Evolutionary conservation across 2,797 vertebrate species (phyloP), one percentile per base, ranked within the genome.

Genomic region (Perodicticus potto): DNA sequence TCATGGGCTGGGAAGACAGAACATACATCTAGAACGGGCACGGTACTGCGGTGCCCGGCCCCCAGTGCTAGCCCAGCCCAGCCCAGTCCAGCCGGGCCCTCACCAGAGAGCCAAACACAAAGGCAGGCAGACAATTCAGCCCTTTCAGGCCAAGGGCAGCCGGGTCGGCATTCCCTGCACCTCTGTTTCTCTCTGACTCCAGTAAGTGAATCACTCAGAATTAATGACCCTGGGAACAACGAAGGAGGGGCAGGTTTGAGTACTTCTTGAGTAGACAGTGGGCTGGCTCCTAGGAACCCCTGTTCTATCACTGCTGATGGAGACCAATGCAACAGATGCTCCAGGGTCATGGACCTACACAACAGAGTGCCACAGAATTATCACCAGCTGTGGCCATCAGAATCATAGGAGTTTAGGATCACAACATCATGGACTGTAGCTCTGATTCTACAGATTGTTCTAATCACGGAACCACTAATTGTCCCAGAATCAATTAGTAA

Each of bases 121-220:
- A 86, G 88, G 85, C 14, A 10, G 86, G 93, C 89, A 76, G 83
- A 63, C 98, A 93, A 93, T 93, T 7, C 67, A 96, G 22, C 32
- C 65, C 86, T 87, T 96, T 96, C 65, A 12, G 8, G 77, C 80
- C 1, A 2, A 45, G 78, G 81, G 69, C 32, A 45, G 76, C 92
- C n/a, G 0, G 82, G 86, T 1, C 13, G 89, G 20, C 87, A 29
- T 72, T 86, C 86, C 2, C 92, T 2, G 3, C 13, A n/a, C 90
- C 87, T 49, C 8, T 43, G 72, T 34, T 89, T 95, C 97, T 84
- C 78, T 72, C 90, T 85, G 34, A 76, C 88, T 97, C 95, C 94
- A 85, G 55, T 3, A 63, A 91, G 89, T 86, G 97, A 98, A 95
- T 97, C 96, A 96, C 34, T 92, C 17, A 3, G 37, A 86, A 94